Evolutionary conservation across 2,797 vertebrate species (phyloP).

Genomic region (Taeniopygia guttata): DNA sequence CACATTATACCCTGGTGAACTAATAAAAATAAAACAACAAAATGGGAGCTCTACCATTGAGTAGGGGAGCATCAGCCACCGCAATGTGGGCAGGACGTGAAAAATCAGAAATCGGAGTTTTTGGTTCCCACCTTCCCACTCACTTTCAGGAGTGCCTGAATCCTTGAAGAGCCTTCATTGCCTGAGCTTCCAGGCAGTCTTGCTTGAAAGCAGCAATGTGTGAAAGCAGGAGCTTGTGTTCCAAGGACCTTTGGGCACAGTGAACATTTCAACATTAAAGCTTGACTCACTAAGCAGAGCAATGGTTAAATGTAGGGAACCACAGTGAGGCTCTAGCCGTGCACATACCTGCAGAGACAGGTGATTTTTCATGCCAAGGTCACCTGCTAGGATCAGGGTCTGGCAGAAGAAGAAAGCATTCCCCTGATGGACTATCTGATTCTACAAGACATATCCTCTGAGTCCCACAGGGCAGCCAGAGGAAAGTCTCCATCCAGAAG

Average conservation of each 20-base stretch:
- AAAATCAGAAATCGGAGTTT: background rate
- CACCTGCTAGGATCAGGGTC: background rate
- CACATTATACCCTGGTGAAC: background rate
- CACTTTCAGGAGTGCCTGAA: background rate
- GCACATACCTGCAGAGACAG: background rate
- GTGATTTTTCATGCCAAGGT: background rate
- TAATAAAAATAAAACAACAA: background rate
- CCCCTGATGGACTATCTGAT: background rate
- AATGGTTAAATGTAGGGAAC: background rate
- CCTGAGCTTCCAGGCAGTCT: background rate
- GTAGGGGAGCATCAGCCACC: background rate
- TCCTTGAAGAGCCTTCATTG: background rate
- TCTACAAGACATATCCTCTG: background rate
- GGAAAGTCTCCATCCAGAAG: background rate
- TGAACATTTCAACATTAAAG: background rate
- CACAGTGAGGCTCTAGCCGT: background rate
- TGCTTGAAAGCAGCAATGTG: background rate
- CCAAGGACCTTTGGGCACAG: background rate
- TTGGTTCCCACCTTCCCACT: constrained; percentile 9
- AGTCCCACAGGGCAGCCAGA: background rate
- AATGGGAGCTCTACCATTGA: background rate
- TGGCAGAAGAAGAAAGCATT: background rate
- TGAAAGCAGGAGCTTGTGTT: background rate
- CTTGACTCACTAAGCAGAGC: background rate
- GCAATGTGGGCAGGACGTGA: background rate